Percentiles rank a stretch among this genome's conserved stretches.
Evolutionary conservation across 2,797 vertebrate species (phyloP).

Genomic region (Carduelis carduelis): DNA sequence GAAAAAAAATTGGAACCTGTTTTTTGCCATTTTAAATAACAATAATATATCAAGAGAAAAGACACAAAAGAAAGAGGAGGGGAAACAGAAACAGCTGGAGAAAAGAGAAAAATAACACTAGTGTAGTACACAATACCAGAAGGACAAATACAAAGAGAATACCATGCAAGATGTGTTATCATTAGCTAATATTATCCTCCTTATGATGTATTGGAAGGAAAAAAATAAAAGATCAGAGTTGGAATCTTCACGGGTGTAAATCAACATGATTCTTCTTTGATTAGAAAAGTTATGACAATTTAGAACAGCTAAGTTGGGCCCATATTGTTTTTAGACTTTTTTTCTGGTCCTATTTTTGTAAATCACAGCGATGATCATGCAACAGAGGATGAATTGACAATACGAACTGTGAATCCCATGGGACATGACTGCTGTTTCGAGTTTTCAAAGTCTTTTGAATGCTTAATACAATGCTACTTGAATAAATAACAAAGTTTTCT

Average conservation of each 20-base stretch:
- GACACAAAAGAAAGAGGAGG: not conserved
- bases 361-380: not conserved
- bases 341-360: slow-evolving; percentile 7
- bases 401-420: not conserved
- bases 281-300: not conserved
- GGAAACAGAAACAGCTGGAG: not conserved
- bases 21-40: not conserved
- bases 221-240: not conserved
- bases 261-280: not conserved
- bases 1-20: not conserved
- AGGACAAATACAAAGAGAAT: not conserved
- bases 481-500: not conserved
- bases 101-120: not conserved
- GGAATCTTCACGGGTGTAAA: not conserved
- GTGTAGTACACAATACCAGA: not conserved
- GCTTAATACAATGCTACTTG: not conserved
- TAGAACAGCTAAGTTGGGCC: slow-evolving; percentile 1
- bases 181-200: not conserved
- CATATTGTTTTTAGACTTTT: not conserved
- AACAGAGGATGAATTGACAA: not conserved
- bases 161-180: not conserved
- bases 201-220: not conserved
- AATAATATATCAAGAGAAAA: not conserved
- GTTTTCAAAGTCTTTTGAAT: not conserved
- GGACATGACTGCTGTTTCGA: not conserved